Evolutionary conservation across 2,888 invertebrate genomes (phyloP).

Genomic region (Ypsolopha scabrella): DNA sequence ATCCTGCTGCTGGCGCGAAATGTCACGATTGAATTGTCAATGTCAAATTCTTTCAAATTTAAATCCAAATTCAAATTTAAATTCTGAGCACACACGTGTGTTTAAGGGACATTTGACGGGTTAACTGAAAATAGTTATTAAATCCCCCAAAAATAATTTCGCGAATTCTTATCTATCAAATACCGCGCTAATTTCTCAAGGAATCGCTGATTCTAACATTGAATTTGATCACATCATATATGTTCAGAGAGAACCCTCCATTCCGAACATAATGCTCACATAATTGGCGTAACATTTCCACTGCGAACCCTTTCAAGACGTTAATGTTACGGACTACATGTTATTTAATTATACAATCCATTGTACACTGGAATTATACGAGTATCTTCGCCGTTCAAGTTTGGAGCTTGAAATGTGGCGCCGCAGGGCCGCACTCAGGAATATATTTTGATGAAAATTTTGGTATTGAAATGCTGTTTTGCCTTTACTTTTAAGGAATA

Average conservation of each 20-base stretch:
- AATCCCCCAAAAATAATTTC: too few relatives aligned
- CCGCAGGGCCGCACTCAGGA: slow-evolving; percentile 20
- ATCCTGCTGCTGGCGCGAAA: too few relatives aligned
- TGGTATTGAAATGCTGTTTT: too few relatives aligned
- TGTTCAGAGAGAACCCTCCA: slow-evolving; percentile 36
- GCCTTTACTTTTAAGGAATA: too few relatives aligned
- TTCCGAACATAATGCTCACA: slow-evolving; percentile 65
- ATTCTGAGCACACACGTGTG: too few relatives aligned
- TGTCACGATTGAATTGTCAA: too few relatives aligned
- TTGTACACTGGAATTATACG: slow-evolving; percentile 58
- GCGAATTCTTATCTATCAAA: too few relatives aligned
- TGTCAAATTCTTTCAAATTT: too few relatives aligned
- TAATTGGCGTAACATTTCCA: slow-evolving; percentile 69
- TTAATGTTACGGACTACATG: slow-evolving; percentile 64
- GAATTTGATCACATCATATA: neutral
- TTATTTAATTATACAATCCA: slow-evolving; percentile 69
- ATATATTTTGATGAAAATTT: too few relatives aligned
- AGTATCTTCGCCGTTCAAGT: neutral
- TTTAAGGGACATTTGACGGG: too few relatives aligned
- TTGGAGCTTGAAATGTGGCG: slow-evolving; percentile 15
- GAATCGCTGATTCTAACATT: neutral
- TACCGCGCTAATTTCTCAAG: neutral
- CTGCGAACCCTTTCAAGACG: slow-evolving; percentile 65
- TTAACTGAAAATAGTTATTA: too few relatives aligned
- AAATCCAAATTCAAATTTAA: too few relatives aligned